Conservation (phyloP, 2,113 vertebrate species). For the Hystrix brachyura region DNA sequence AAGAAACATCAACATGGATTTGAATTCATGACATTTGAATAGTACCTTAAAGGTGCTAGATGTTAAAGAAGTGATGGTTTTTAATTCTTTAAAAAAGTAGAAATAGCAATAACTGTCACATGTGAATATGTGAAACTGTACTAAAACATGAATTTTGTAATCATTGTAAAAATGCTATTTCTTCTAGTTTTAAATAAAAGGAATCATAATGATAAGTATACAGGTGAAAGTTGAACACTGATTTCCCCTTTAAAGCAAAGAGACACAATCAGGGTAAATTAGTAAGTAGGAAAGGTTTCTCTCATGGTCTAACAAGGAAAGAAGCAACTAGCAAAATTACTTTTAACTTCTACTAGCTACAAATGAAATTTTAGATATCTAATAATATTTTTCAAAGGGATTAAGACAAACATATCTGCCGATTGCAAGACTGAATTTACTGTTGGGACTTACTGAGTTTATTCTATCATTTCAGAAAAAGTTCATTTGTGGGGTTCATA, state of each 20-base stretch:
- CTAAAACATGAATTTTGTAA: conserved; percentile 25
- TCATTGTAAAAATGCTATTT: conserved; percentile 40
- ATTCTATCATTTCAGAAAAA: conserved; percentile 32
- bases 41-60: conserved; percentile 31
- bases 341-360: neutral
- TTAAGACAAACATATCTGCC: conserved; percentile 1
- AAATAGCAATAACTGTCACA: neutral
- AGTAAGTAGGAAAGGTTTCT: neutral
- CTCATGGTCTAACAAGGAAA: neutral
- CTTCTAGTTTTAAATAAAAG: conserved; percentile 15
- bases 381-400: conserved; percentile 50
- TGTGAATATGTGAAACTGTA: conserved; percentile 35
- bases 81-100: neutral
- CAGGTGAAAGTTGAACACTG: conserved; percentile 25
- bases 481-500: neutral
- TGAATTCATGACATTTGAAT: conserved; percentile 9
- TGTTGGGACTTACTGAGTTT: neutral
- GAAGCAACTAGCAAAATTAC: neutral
- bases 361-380: conserved; percentile 53
- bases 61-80: conserved; percentile 39
- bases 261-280: conserved; percentile 31
- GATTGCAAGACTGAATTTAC: conserved; percentile 47
- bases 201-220: neutral
- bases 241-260: conserved; percentile 50
- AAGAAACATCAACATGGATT: conserved; percentile 11